Conservation (phyloP, 35 echinoderm and acorn worm species). For the Hemicentrotus pulcherrimus region DNA sequence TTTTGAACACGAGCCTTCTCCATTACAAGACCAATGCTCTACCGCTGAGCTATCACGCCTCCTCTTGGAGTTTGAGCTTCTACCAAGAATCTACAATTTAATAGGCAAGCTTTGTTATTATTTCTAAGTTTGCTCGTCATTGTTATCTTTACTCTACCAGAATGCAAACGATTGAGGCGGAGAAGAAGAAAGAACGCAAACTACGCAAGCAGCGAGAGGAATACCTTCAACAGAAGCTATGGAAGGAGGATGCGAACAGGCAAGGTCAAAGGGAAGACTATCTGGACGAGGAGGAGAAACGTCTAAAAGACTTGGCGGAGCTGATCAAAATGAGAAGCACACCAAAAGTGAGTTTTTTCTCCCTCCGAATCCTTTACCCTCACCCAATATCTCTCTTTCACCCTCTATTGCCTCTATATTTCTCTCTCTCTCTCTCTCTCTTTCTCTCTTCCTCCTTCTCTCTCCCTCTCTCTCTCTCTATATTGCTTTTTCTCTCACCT, state of each 20-base stretch:
- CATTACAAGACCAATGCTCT: too few species aligned
- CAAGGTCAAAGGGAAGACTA: background rate
- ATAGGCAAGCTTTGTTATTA: too few species aligned
- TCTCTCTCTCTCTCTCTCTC: too few species aligned
- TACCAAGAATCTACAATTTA: too few species aligned
- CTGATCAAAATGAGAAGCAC: constrained; percentile 60
- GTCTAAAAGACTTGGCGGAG: constrained; percentile 39
- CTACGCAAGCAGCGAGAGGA: constrained; percentile 75
- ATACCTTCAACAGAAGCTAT: constrained; percentile 64
- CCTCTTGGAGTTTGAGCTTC: too few species aligned
- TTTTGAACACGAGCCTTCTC: too few species aligned
- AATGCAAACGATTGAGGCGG: background rate
- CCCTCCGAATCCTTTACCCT: background rate
- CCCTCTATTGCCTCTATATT: too few species aligned
- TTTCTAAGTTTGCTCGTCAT: too few species aligned
- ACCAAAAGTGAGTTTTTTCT: background rate
- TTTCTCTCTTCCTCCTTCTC: background rate
- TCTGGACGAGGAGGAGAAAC: constrained; percentile 24
- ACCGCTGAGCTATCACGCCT: too few species aligned
- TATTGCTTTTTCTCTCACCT: background rate
- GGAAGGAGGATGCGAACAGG: background rate
- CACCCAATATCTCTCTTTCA: too few species aligned
- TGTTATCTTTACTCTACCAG: background rate
- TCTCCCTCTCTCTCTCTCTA: background rate
- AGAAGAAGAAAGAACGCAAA: constrained; percentile 48